phyloP scores from a whole-genome alignment of 2,888 invertebrate genomes.

The Dexiosoma caninum region DNA sequence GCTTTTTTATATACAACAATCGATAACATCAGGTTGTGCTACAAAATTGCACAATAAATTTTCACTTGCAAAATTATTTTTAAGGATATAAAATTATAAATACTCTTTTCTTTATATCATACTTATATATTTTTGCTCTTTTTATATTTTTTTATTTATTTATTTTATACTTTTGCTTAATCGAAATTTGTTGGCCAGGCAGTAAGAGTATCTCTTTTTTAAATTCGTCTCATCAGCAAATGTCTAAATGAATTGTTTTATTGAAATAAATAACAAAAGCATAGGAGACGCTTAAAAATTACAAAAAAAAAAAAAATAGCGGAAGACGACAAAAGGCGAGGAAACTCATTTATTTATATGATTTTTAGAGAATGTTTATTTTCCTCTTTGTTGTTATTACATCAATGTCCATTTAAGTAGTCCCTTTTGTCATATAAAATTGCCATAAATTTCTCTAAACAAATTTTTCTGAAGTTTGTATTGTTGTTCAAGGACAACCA shows the following conservation, averaged over 20 bases:
- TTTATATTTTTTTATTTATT: neutral
- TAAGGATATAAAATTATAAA: too few relatives aligned
- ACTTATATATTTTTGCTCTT: too few relatives aligned
- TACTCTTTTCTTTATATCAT: too few relatives aligned
- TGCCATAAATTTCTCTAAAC: constrained; percentile 58
- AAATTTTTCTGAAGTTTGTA: constrained; percentile 33
- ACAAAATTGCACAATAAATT: too few relatives aligned
- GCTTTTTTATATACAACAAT: too few relatives aligned
- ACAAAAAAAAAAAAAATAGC: too few relatives aligned
- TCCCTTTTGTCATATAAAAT: constrained; percentile 62
- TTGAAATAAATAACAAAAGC: constrained; percentile 6
- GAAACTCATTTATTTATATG: constrained; percentile 44
- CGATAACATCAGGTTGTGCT: too few relatives aligned
- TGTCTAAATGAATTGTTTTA: neutral
- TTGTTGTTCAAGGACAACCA: constrained; percentile 7
- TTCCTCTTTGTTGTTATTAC: constrained; percentile 37
- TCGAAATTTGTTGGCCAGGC: too few relatives aligned
- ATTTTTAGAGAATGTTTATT: constrained; percentile 26
- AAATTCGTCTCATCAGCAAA: too few relatives aligned
- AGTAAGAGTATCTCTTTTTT: too few relatives aligned
- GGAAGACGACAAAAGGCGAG: neutral
- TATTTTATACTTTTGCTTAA: too few relatives aligned
- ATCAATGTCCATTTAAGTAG: constrained; percentile 62
- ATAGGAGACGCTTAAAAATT: neutral
- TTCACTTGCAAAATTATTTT: too few relatives aligned